Percentiles rank a stretch among this genome's conserved stretches.
phyloP scores from a whole-genome alignment of 2,797 vertebrate genomes.

The Philypnodon macrostomus region DNA sequence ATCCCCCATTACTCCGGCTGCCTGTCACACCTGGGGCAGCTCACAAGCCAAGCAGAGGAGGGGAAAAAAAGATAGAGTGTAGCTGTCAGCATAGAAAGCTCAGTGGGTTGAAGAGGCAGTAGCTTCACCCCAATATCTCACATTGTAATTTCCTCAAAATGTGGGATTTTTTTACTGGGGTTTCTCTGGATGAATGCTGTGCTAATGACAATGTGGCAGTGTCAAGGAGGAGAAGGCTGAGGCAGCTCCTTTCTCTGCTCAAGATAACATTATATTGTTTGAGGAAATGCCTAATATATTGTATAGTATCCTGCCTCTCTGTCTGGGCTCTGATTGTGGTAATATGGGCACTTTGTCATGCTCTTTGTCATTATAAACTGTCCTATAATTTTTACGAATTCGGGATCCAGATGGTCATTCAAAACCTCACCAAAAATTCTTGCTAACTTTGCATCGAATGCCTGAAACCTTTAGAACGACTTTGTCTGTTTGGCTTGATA shows the following conservation, averaged over 20 bases:
- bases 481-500: too few species aligned
- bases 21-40: slow-evolving; percentile 76
- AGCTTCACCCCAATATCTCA: slow-evolving; percentile 55
- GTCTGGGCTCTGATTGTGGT: slow-evolving; percentile 11
- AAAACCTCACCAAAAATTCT: too few species aligned
- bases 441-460: too few species aligned
- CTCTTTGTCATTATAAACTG: too few species aligned
- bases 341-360: too few species aligned
- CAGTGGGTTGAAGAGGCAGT: slow-evolving; percentile 59
- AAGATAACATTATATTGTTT: slow-evolving; percentile 35
- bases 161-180: slow-evolving; percentile 57
- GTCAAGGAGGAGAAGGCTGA: slow-evolving; percentile 47
- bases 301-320: slow-evolving; percentile 4
- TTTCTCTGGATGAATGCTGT: slow-evolving; percentile 43
- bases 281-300: background rate
- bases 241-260: slow-evolving; percentile 45
- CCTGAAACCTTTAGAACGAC: too few species aligned
- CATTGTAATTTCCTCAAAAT: slow-evolving; percentile 69
- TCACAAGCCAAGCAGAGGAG: slow-evolving; percentile 50
- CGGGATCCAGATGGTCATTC: too few species aligned
- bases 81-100: slow-evolving; percentile 66
- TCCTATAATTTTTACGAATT: too few species aligned
- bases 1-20: slow-evolving; percentile 72
- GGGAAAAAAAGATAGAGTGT: slow-evolving; percentile 65
- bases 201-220: slow-evolving; percentile 58